Evolutionary conservation across 1,140 invertebrate genomes (phyloP), one percentile per base, ranked within the genome.

Genomic region (Drosophila teissieri): DNA sequence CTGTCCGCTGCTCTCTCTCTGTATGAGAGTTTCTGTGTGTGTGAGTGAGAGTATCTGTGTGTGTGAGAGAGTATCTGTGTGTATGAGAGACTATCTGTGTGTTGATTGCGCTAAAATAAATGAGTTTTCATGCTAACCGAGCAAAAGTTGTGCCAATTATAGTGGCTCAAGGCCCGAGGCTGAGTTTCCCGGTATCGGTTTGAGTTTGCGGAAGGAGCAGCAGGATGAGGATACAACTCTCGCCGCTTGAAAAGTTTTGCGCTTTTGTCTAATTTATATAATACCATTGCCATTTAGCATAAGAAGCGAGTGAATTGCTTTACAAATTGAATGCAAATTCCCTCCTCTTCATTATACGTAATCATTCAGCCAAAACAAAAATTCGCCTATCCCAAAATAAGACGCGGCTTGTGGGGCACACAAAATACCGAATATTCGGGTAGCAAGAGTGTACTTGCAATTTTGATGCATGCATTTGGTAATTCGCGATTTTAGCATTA

Each of bases 111-210:
- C 44, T 53, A 24, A 67, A 85, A 62, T 84, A 64, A 85, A 81
- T 81, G 53, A 73, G 67, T 68, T 80, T 63, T 74, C 80, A 61
- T 80, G 77, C 67, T 46, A 67, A 73, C 69, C 55, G 51, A 57
- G 58, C 70, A 54, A 64, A 68, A 86, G 62, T 73, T 65, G 61
- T 37, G 67, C 57, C 62, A 72, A 79, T 79, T 83, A 63, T 61
- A 73, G 51, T 63, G n/a, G 37, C 58, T 14, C 44, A 19, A 22
- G 34, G 17, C 37, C 36, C 63, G 11, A 22, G 56, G 36, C 68
- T 31, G 48, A n/a, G 34, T 8, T 45, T 52, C 42, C 55, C 27
- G 17, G 12, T 61, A 52, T 40, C 34, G 40, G 27, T 17, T 46
- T 42, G 40, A 24, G 52, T 10, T 4, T 1, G 42, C 3, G 8